Evolutionary conservation across 2,797 vertebrate species (phyloP).

Genomic region (Dermochelys coriacea): DNA sequence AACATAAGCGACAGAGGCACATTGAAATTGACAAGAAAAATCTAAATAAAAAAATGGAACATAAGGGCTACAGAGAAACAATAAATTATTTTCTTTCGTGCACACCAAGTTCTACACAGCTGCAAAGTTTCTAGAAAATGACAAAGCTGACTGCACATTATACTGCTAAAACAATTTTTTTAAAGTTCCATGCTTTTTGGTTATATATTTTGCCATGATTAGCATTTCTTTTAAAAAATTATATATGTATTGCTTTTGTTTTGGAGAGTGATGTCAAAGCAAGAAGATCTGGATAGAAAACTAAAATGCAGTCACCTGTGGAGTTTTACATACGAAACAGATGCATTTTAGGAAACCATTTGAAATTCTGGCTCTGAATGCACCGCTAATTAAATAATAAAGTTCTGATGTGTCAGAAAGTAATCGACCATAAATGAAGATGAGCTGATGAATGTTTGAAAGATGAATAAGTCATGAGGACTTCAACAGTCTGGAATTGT

Average conservation of each 20-base stretch:
- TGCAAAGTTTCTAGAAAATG: background rate
- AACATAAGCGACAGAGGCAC: background rate
- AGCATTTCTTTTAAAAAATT: background rate
- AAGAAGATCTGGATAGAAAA: background rate
- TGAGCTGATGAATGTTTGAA: background rate
- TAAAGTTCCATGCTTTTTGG: background rate
- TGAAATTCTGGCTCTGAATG: background rate
- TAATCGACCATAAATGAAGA: background rate
- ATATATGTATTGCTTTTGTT: background rate
- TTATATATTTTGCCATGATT: background rate
- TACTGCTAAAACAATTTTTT: background rate
- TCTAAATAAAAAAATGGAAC: background rate
- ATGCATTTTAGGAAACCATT: background rate
- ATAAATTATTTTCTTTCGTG: background rate
- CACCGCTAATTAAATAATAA: background rate
- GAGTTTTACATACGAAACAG: background rate
- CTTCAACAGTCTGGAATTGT: background rate
- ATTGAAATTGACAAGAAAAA: background rate
- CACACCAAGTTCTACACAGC: background rate
- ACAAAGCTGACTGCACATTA: background rate
- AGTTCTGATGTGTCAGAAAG: background rate
- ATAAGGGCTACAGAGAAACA: background rate
- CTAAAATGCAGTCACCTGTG: background rate
- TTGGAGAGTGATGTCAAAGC: background rate
- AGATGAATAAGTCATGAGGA: too few species aligned